Percentiles rank a stretch among this genome's conserved stretches.
Conservation (phyloP, 2,113 vertebrate genomes). For the Menura novaehollandiae region DNA sequence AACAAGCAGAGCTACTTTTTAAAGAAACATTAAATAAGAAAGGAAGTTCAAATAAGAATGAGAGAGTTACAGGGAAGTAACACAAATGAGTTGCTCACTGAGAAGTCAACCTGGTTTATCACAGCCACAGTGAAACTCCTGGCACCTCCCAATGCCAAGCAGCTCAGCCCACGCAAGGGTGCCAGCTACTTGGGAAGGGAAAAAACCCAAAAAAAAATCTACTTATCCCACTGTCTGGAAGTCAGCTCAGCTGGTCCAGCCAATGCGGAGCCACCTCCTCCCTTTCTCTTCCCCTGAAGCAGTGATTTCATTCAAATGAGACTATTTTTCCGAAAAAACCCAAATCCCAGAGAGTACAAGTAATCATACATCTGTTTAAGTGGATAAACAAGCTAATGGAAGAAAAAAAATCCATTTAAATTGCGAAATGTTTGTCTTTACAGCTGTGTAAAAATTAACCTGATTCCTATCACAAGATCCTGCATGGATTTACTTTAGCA, state of each 20-base stretch:
- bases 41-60: neutral
- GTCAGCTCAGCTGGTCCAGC: neutral
- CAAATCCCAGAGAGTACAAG: neutral
- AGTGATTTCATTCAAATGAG: constrained; percentile 1
- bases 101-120: neutral
- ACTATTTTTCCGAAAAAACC: neutral
- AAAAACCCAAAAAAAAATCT: neutral
- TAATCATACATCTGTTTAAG: neutral
- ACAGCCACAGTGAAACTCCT: neutral
- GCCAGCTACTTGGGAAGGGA: neutral
- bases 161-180: neutral
- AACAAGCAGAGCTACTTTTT: neutral
- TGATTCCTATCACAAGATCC: neutral
- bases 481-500: neutral
- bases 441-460: neutral
- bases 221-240: neutral
- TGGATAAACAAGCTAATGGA: neutral
- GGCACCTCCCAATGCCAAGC: neutral
- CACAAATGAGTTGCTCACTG: neutral
- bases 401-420: neutral
- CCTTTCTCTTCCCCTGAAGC: neutral
- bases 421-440: neutral
- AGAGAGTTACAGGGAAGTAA: neutral
- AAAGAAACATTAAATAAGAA: neutral
- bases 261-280: neutral